Conservation (phyloP, 2,113 vertebrate genomes). For the Bagarius yarrelli region DNA sequence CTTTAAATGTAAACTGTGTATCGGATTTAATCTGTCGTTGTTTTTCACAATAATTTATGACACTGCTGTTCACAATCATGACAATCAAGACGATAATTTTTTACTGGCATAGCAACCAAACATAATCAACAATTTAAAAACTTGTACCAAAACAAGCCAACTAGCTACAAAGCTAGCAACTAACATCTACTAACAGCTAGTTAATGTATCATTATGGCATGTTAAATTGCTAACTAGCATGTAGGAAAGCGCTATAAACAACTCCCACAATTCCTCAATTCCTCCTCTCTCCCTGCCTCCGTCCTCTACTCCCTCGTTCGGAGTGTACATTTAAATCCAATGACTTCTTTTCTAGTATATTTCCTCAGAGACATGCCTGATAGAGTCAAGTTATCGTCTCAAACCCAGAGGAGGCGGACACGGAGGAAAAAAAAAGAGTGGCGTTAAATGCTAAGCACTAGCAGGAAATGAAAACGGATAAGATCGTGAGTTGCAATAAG, state of each 20-base stretch:
- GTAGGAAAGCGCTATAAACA: too few relatives aligned
- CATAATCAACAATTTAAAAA: neutral
- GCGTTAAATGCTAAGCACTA: slow-evolving; percentile 54
- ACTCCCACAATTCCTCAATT: slow-evolving; percentile 25
- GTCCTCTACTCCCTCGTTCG: slow-evolving; percentile 44
- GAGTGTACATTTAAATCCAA: slow-evolving; percentile 68
- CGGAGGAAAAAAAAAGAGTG: slow-evolving; percentile 29
- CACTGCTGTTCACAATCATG: neutral
- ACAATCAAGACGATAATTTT: neutral
- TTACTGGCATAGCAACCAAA: too few relatives aligned
- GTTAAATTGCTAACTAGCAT: too few relatives aligned
- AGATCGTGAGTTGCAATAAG: slow-evolving; percentile 70
- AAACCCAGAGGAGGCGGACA: slow-evolving; percentile 28
- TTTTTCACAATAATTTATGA: neutral
- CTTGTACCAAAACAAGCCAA: neutral
- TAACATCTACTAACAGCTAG: neutral
- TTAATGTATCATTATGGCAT: neutral
- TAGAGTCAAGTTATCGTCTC: slow-evolving; percentile 56
- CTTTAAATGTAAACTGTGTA: too few relatives aligned
- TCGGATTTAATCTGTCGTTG: neutral
- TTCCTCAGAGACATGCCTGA: slow-evolving; percentile 63
- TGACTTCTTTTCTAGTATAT: slow-evolving; percentile 67
- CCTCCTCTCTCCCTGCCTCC: slow-evolving; percentile 4
- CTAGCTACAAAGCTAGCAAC: neutral
- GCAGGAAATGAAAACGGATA: slow-evolving; percentile 75